Evolutionary conservation across 1,140 invertebrate species (phyloP).

Genomic region (Drosophila varians): DNA sequence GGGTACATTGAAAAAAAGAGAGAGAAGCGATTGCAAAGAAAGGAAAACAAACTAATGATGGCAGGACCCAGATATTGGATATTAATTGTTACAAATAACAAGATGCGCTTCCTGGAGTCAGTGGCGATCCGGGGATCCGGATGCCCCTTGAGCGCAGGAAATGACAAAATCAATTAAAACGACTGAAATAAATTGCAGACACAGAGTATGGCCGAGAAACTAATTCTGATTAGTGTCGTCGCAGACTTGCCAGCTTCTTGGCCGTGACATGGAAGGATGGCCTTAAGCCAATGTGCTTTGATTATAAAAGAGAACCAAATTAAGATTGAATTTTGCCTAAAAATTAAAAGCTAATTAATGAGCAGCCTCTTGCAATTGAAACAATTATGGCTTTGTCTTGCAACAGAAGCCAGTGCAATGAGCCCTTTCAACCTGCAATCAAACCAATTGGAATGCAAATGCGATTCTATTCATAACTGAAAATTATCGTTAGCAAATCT

Average conservation of each 20-base stretch:
- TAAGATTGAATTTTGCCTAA: not conserved
- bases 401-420: not conserved
- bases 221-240: slow-evolving; percentile 63
- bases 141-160: slow-evolving; percentile 1
- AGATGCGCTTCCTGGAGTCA: slow-evolving; percentile 39
- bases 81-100: slow-evolving; percentile 82
- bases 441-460: slow-evolving; percentile 42
- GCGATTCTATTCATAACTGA: slow-evolving; percentile 41
- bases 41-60: slow-evolving; percentile 66
- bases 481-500: slow-evolving; percentile 73
- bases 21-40: not conserved
- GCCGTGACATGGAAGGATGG: not conserved
- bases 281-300: not conserved
- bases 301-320: not conserved
- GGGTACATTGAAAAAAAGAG: not conserved
- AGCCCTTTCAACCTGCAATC: too few relatives aligned
- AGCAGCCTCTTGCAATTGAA: too few relatives aligned
- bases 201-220: slow-evolving; percentile 51
- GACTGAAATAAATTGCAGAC: slow-evolving; percentile 75
- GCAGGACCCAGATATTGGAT: slow-evolving; percentile 70
- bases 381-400: not conserved
- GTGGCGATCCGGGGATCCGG: not conserved
- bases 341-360: too few relatives aligned
- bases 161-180: slow-evolving; percentile 75
- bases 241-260: not conserved